Evolutionary conservation across 2,888 invertebrate species (phyloP).

Genomic region (Meiosimyza platycephala): DNA sequence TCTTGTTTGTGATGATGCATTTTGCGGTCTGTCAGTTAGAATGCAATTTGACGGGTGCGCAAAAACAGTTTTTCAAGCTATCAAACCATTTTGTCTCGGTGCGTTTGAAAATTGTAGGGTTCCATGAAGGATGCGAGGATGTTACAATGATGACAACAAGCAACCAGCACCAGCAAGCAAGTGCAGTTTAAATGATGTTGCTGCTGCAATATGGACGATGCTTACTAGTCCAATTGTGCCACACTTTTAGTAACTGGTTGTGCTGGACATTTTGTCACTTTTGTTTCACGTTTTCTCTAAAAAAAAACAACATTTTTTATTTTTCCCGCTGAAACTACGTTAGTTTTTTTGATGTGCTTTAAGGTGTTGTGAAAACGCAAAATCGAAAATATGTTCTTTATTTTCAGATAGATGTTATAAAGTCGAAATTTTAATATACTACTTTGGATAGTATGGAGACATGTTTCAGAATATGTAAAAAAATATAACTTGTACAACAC

Average conservation of each 20-base stretch:
- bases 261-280: conserved; percentile 19
- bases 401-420: too few species aligned
- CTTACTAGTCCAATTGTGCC: background rate
- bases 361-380: too few species aligned
- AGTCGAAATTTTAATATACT: too few species aligned
- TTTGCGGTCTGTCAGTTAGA: conserved; percentile 67
- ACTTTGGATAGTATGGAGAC: too few species aligned
- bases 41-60: conserved; percentile 64
- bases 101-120: background rate
- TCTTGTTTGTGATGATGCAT: conserved; percentile 67
- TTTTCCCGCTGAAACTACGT: too few species aligned
- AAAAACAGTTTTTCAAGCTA: conserved; percentile 61
- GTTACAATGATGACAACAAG: conserved; percentile 10
- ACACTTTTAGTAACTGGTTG: background rate
- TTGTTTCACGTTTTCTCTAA: background rate
- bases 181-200: conserved; percentile 10
- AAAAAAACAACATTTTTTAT: too few species aligned
- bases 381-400: too few species aligned
- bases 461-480: too few species aligned
- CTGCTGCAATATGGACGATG: background rate
- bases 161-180: conserved; percentile 9
- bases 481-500: too few species aligned
- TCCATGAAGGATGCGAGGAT: too few species aligned
- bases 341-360: too few species aligned
- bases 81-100: conserved; percentile 45